phyloP scores from a whole-genome alignment of 2,113 vertebrate genomes.

The Nematolebias whitei region DNA sequence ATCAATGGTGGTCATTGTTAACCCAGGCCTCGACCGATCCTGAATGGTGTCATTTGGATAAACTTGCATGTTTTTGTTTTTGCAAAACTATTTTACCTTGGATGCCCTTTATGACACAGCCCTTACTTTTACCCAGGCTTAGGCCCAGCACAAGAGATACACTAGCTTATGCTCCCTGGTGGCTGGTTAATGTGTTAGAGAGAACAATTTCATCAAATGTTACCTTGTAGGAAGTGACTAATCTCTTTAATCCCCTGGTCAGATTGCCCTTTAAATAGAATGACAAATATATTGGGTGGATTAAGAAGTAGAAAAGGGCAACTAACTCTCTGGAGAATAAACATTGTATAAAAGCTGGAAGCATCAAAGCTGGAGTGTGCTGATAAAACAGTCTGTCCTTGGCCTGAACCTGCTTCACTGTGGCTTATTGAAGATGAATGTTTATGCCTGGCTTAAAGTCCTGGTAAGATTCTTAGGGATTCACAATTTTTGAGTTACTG shows the following conservation, averaged over 20 bases:
- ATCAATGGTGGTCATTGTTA: too few species aligned
- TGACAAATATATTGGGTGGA: slow-evolving; percentile 74
- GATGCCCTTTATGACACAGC: too few species aligned
- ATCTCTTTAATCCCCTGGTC: slow-evolving; percentile 77
- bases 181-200: slow-evolving; percentile 38
- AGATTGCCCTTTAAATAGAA: slow-evolving; percentile 68
- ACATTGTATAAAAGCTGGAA: slow-evolving; percentile 16
- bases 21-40: too few species aligned
- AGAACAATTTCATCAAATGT: slow-evolving; percentile 79
- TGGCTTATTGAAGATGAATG: slow-evolving; percentile 1
- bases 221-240: slow-evolving; percentile 77
- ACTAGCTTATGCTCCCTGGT: too few species aligned
- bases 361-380: slow-evolving; percentile 13
- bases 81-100: too few species aligned
- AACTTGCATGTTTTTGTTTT: too few species aligned
- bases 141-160: too few species aligned
- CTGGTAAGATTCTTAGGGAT: not conserved
- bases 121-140: too few species aligned
- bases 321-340: slow-evolving; percentile 21
- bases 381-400: slow-evolving; percentile 20
- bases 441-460: slow-evolving; percentile 3
- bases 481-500: not conserved
- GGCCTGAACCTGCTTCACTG: not conserved
- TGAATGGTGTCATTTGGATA: too few species aligned
- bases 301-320: slow-evolving; percentile 72